Evolutionary conservation across 2,113 vertebrate genomes (phyloP).

Genomic region (Argyrosomus japonicus): DNA sequence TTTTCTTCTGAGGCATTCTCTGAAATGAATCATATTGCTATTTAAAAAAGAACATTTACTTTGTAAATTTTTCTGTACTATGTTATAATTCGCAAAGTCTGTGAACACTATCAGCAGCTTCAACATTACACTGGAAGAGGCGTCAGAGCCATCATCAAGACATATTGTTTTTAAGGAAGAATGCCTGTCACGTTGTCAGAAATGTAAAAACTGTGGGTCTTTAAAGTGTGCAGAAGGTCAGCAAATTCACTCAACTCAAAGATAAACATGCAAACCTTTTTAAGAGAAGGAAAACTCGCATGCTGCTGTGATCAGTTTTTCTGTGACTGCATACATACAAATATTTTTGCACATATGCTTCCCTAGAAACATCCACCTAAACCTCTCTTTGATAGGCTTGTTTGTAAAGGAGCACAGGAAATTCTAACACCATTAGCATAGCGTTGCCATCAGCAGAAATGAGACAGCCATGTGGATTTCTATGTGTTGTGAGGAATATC

Average conservation of each 20-base stretch:
- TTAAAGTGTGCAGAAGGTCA: constrained; percentile 32
- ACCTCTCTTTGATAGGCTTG: constrained; percentile 56
- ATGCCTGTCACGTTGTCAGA: constrained; percentile 11
- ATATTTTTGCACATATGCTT: constrained; percentile 42
- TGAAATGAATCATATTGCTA: too few species aligned
- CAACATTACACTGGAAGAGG: neutral
- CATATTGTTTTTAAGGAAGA: constrained; percentile 2
- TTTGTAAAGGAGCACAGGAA: constrained; percentile 68
- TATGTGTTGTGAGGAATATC: constrained; percentile 54
- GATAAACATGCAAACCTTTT: constrained; percentile 41
- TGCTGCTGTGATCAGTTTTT: constrained; percentile 27
- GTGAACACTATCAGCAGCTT: neutral
- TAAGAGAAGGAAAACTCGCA: constrained; percentile 34
- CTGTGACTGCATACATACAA: constrained; percentile 27
- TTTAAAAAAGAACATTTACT: neutral
- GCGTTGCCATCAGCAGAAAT: constrained; percentile 75
- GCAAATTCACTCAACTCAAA: constrained; percentile 20
- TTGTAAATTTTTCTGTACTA: neutral
- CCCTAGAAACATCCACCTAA: constrained; percentile 32
- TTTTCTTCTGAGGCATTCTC: too few species aligned
- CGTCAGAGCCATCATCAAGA: neutral
- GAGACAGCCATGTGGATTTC: constrained; percentile 56
- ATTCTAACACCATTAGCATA: constrained; percentile 75
- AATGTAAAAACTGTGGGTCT: constrained; percentile 12
- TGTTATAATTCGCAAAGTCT: neutral